Evolutionary conservation across 2,888 invertebrate species (phyloP), one percentile per base, ranked within the genome.

Genomic region (Pseudolycoriella hygida): DNA sequence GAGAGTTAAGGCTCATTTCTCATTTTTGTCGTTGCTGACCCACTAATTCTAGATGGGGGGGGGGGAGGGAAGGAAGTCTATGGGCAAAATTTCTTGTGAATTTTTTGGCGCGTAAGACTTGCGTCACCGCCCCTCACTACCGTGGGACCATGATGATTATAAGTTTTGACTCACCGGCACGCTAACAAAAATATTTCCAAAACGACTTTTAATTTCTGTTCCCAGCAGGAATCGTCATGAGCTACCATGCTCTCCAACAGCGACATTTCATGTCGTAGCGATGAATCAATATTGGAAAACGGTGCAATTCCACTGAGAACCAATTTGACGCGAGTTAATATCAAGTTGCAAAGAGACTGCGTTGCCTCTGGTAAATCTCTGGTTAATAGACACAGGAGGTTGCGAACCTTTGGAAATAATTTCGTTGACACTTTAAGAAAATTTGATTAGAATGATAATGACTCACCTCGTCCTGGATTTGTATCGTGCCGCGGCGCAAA

Each of bases 141-240:
- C n/a, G n/a, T n/a, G n/a, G n/a, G n/a, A n/a, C n/a, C n/a, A n/a
- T n/a, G 32, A 30, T 39, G 3, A 18, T 30, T 12, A 20, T 17
- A 14, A 11, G 14, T 15, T 3, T 6, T n/a, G 17, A 53, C 59
- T 52, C 49, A 63, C 57, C 76, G 72, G 52, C 80, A 80, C 3
- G 84, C 82, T 66, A 78, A 74, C 46, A 89, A 70, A 68, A 94
- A 93, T 44, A 94, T 68, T 52, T 81, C 80, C 67, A 94, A 83
- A 49, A 93, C 84, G 59, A 86, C 83, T 41, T 86, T 76, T 1
- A 96, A 68, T 56, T 94, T 82, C 50, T 83, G 78, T 60, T 96
- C 94, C 96, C 96, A 96, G 59, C 92, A 93, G 3, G 83, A 78
- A 61, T 96, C 96, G 57, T 93, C 88, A 52, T 89, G 88, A 54